Evolutionary conservation across 2,888 invertebrate genomes (phyloP).

Genomic region (Diplazon laetatorius): DNA sequence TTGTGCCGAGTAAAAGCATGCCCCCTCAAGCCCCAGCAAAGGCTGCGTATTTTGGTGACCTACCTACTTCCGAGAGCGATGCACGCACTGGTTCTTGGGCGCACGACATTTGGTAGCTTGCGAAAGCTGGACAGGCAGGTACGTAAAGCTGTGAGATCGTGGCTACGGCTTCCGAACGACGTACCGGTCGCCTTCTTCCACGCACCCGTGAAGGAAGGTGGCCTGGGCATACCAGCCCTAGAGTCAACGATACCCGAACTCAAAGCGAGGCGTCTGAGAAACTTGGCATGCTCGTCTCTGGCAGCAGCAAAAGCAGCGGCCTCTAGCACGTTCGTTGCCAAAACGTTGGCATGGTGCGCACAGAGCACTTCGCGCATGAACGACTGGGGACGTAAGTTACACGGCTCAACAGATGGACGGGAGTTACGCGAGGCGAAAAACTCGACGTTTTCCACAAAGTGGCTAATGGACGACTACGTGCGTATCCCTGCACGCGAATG

Average conservation of each 20-base stretch:
- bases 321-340: not conserved
- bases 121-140: not conserved
- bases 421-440: constrained; percentile 32
- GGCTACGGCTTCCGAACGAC: constrained; percentile 20
- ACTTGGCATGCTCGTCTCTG: not conserved
- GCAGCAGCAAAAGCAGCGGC: not conserved
- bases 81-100: constrained; percentile 11
- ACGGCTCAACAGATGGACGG: constrained; percentile 33
- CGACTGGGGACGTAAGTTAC: constrained; percentile 24
- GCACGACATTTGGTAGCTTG: not conserved
- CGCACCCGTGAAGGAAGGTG: constrained; percentile 31
- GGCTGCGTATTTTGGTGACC: too few relatives aligned
- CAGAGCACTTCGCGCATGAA: not conserved
- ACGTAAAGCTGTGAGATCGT: not conserved
- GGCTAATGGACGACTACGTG: too few relatives aligned
- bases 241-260: constrained; percentile 38
- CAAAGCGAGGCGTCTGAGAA: not conserved
- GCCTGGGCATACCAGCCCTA: constrained; percentile 29
- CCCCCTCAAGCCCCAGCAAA: too few relatives aligned
- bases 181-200: constrained; percentile 38
- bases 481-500: too few relatives aligned
- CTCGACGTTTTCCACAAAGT: constrained; percentile 35
- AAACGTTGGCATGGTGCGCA: constrained; percentile 1
- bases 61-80: too few relatives aligned
- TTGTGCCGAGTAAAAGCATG: constrained; percentile 1